Evolutionary conservation across 2,113 vertebrate genomes (phyloP).

Genomic region (Tichodroma muraria): DNA sequence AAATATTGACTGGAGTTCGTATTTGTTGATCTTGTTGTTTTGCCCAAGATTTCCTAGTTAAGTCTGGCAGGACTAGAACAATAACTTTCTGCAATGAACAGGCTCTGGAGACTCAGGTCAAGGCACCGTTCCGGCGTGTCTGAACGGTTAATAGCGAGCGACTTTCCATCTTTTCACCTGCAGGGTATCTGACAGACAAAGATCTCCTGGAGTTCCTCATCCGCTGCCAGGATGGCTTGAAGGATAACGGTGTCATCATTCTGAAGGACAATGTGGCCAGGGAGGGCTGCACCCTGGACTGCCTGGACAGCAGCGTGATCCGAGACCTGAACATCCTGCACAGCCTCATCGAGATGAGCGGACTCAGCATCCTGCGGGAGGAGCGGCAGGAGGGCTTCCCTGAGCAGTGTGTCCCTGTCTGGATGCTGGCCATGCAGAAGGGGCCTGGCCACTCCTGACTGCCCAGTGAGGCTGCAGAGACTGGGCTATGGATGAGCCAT

Average conservation of each 20-base stretch:
- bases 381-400: constrained; percentile 87
- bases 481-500: not conserved
- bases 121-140: not conserved
- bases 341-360: constrained; percentile 81
- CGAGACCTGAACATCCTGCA: constrained; percentile 87
- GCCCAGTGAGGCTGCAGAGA: not conserved
- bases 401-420: constrained; percentile 87
- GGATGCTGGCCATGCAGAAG: constrained; percentile 87
- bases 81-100: not conserved
- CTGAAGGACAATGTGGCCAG: constrained; percentile 95
- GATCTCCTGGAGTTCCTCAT: constrained; percentile 87
- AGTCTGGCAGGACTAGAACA: not conserved
- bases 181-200: constrained; percentile 91
- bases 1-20: not conserved
- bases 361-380: constrained; percentile 78
- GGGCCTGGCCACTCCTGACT: not conserved
- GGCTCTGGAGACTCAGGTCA: not conserved
- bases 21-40: not conserved
- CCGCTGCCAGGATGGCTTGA: constrained; percentile 82
- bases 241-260: constrained; percentile 84
- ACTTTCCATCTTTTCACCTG: not conserved
- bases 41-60: not conserved
- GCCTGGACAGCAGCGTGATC: constrained; percentile 88
- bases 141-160: not conserved
- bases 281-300: constrained; percentile 86